Conservation (phyloP, 1,140 invertebrate species). For the Brachionus asplanchnoidis region DNA sequence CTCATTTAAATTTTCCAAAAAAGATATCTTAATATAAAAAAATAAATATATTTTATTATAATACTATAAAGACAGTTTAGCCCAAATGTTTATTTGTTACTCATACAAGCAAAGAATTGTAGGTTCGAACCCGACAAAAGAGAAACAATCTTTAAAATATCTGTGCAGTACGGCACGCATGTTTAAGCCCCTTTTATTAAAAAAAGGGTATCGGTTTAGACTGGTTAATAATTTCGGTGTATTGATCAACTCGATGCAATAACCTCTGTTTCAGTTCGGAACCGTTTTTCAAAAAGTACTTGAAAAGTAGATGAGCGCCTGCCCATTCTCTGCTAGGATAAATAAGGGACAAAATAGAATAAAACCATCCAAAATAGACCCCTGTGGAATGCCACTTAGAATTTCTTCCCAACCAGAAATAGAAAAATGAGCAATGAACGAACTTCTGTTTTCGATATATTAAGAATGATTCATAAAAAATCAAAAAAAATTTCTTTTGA, state of each 20-base stretch:
- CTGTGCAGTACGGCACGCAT: not conserved
- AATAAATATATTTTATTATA: too few species aligned
- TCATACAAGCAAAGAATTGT: not conserved
- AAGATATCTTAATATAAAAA: too few species aligned
- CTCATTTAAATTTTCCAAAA: too few species aligned
- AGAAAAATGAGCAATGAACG: too few species aligned
- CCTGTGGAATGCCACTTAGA: too few species aligned
- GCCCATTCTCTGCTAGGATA: not conserved
- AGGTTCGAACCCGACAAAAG: not conserved
- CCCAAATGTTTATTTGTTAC: not conserved
- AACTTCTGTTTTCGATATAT: too few species aligned
- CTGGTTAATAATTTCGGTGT: not conserved
- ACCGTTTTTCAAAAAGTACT: not conserved
- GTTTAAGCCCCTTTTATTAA: not conserved
- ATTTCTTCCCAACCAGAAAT: too few species aligned
- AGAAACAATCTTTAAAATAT: not conserved
- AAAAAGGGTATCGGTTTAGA: not conserved
- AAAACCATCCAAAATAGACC: too few species aligned
- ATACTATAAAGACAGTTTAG: not conserved
- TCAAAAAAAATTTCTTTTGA: too few species aligned
- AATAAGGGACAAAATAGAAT: not conserved
- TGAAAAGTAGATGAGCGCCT: not conserved
- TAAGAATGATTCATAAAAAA: too few species aligned
- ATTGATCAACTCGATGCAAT: not conserved
- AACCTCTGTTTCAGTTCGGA: not conserved